phyloP scores from a whole-genome alignment of 64 coral and sea anemone species.

The Catalaphyllia jardinei region DNA sequence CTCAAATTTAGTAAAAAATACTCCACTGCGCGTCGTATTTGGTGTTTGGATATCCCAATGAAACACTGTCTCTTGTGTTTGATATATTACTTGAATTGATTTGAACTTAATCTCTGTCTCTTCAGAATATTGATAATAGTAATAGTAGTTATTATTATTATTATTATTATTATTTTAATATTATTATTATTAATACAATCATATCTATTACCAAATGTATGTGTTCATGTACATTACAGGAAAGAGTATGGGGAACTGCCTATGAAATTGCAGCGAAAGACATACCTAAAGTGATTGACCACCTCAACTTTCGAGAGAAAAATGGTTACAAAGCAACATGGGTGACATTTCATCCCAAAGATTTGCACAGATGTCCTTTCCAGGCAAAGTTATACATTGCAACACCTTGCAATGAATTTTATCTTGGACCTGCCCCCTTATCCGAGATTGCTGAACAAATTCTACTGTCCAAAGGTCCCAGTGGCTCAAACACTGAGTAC shows the following conservation, averaged over 20 bases:
- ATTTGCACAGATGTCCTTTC: conserved; percentile 11
- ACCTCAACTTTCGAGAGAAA: conserved; percentile 90
- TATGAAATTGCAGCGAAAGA: conserved; percentile 72
- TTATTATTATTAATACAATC: too few species aligned
- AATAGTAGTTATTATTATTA: too few species aligned
- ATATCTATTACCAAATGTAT: too few species aligned
- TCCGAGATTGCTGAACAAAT: conserved; percentile 76
- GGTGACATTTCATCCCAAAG: conserved; percentile 56
- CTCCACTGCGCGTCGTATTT: too few species aligned
- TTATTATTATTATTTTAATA: too few species aligned
- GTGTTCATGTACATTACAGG: conserved; percentile 43
- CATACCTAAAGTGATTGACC: conserved; percentile 71
- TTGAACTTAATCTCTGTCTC: too few species aligned
- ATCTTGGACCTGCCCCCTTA: conserved; percentile 76
- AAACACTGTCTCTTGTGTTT: too few species aligned
- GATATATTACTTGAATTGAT: too few species aligned
- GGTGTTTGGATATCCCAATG: too few species aligned
- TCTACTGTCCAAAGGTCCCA: conserved; percentile 54
- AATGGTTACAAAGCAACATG: conserved; percentile 73
- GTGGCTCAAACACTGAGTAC: conserved; percentile 82
- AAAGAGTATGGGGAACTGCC: conserved; percentile 81
- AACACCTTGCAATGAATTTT: conserved; percentile 76
- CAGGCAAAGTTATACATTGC: conserved; percentile 81
- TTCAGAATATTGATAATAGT: too few species aligned
- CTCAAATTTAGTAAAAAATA: too few species aligned